Base-by-base conservation (phyloP, 2,888 invertebrate species). In the Diaphora mendica region DNA sequence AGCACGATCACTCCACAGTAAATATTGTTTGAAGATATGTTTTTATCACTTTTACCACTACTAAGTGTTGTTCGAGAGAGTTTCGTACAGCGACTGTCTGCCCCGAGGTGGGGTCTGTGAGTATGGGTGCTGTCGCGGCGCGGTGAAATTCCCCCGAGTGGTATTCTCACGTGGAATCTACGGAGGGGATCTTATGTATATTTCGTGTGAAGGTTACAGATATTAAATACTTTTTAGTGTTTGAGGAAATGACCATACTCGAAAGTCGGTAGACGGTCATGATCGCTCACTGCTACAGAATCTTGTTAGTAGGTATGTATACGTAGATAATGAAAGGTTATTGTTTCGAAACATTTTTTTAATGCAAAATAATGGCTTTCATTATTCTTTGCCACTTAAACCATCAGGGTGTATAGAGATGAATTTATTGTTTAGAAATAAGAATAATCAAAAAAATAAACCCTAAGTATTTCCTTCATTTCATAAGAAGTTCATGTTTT, bases 21-120 rank as follows among this genome's bases (percentile, higher is more conserved):
- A 76, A 75, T 77, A 30, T 26, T 17, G 30, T 62, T 17, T 17
- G 62, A 30, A 7, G 5, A 5, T 62, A 59, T 62, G 26, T 74
- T 73, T 74, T 74, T 76, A 76, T 68, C 82, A 84, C 85, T 85
- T 83, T 80, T 79, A 84, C 76, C 68, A 81, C 39, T 69, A 33
- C 30, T 20, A 7, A 33, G 68, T 65, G 39, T 62, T 62, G 20
- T 70, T 70, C 26, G 68, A 59, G 55, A 59, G 71, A 68, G 71
- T 66, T 7, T n/a, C 33, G 59, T 48, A 11, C 23, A 33, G 33
- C 69, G 68, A 33, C 75, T 65, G 65, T 55, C 30, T 68, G 67
- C 11, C 42, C 59, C 64, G 62, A 62, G 68, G 11, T 39, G 30
- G 35, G 13, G 17, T 68, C 68, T 11, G 39, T 55, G 59, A 69